Conservation (phyloP, 2,113 vertebrate species). For the Rhinoderma darwinii region DNA sequence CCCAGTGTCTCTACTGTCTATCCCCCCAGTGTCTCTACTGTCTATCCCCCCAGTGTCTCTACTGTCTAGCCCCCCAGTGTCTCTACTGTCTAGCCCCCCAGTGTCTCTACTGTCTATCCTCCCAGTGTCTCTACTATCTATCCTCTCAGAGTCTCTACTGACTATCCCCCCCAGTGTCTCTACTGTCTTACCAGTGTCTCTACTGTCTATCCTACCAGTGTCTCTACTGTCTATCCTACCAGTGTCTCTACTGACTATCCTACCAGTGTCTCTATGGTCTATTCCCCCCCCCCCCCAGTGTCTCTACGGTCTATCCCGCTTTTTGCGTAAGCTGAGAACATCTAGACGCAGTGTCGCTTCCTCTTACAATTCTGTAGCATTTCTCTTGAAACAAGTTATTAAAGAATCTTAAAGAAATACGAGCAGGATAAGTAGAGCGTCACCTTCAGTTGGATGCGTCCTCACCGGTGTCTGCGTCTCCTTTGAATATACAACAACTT, state of each 20-base stretch:
- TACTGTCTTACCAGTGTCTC: neutral
- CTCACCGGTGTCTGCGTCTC: conserved; percentile 93
- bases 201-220: neutral
- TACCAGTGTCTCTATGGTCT: neutral
- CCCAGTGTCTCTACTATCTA: neutral
- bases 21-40: neutral
- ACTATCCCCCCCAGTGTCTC: neutral
- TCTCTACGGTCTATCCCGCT: neutral
- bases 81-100: neutral
- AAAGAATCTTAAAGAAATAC: neutral
- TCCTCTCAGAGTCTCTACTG: neutral
- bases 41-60: neutral
- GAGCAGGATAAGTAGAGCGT: neutral
- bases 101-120: too few relatives aligned
- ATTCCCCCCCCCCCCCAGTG: neutral
- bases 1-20: neutral
- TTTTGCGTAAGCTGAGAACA: neutral
- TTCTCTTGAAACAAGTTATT: neutral
- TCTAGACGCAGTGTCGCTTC: neutral
- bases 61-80: neutral
- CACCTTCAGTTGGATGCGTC: conserved; percentile 90
- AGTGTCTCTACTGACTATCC: neutral
- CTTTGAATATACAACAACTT: conserved; percentile 92
- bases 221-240: neutral
- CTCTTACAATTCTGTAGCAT: neutral